Conservation (phyloP, 2,113 vertebrate species). For the Peromyscus maniculatus region DNA sequence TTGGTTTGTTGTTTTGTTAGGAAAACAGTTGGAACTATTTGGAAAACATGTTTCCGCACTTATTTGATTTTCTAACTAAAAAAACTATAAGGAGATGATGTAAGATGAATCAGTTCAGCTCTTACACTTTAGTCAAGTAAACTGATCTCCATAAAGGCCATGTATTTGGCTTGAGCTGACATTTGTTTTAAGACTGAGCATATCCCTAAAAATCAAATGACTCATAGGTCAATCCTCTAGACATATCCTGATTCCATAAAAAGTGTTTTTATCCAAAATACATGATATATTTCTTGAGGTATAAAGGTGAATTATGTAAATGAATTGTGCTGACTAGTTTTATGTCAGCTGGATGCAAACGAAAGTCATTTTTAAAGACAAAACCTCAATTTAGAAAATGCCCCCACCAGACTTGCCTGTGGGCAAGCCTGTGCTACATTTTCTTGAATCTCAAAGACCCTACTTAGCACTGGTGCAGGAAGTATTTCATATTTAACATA, state of each 20-base stretch:
- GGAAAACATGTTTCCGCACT: neutral
- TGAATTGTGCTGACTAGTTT: neutral
- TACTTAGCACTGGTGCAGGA: neutral
- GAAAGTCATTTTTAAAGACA: neutral
- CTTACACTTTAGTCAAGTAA: constrained; percentile 35
- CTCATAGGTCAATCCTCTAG: neutral
- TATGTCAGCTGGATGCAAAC: neutral
- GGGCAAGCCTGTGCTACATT: too few species aligned
- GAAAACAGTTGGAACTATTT: neutral
- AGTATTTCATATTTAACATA: neutral
- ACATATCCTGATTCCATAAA: neutral
- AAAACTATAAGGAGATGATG: constrained; percentile 2
- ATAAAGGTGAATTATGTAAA: constrained; percentile 38
- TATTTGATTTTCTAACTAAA: constrained; percentile 27
- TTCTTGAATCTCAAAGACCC: neutral
- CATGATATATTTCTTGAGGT: constrained; percentile 30
- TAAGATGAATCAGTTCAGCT: neutral
- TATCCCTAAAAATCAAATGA: constrained; percentile 47
- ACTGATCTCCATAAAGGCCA: constrained; percentile 34
- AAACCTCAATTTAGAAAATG: neutral
- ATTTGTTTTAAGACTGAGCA: constrained; percentile 51
- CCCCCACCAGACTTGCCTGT: neutral
- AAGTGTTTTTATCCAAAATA: constrained; percentile 46
- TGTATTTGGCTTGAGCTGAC: constrained; percentile 8
- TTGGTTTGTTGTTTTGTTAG: neutral